A percentile compares a stretch with the other conserved stretches of the same genome.
Conservation (phyloP, 1,140 invertebrate species). For the Drosophila bocki region DNA sequence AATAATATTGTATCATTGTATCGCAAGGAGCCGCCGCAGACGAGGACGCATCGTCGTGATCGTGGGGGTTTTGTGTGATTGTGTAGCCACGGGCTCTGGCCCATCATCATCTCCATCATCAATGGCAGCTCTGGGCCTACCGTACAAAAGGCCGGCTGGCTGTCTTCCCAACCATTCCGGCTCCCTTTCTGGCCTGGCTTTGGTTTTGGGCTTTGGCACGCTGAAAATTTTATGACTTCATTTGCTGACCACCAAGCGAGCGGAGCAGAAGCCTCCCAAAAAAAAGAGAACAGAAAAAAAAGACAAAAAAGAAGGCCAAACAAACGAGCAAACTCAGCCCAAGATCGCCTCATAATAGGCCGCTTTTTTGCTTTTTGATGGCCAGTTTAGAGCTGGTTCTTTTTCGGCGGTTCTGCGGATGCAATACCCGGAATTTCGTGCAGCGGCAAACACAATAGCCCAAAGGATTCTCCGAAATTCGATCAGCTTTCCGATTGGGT, state of each 20-base stretch:
- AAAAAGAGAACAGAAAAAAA: constrained; percentile 12
- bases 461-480: constrained; percentile 80
- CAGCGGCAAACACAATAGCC: constrained; percentile 72
- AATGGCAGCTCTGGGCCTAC: constrained; percentile 78
- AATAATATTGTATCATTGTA: constrained; percentile 84
- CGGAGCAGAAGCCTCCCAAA: constrained; percentile 45
- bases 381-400: constrained; percentile 39
- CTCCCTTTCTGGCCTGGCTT: constrained; percentile 10
- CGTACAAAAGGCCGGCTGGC: constrained; percentile 52
- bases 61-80: constrained; percentile 47
- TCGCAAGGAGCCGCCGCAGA: constrained; percentile 71
- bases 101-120: constrained; percentile 79
- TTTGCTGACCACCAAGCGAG: constrained; percentile 79
- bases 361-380: constrained; percentile 44
- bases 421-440: constrained; percentile 78
- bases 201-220: constrained; percentile 65
- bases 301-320: constrained; percentile 17
- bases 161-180: constrained; percentile 19
- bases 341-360: constrained; percentile 71
- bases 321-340: constrained; percentile 37
- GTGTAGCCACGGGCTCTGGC: constrained; percentile 39
- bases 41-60: constrained; percentile 55
- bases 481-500: constrained; percentile 64
- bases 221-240: constrained; percentile 84
- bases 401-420: constrained; percentile 47